Conservation (phyloP, 2,113 vertebrate genomes). For the Illadopsis cleaveri region DNA sequence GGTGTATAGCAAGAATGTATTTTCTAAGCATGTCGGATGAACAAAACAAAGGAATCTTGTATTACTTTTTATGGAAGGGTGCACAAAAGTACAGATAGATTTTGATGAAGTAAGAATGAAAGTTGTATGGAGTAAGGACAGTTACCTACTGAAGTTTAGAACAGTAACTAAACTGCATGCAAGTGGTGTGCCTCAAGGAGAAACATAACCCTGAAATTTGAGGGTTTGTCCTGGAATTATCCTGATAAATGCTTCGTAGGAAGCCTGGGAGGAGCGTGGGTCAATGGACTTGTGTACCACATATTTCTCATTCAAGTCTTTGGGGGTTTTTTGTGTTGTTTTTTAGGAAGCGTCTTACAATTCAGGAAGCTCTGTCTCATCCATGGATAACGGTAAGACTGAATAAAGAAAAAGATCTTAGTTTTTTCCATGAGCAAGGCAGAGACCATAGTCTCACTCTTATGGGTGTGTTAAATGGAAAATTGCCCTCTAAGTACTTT, state of each 20-base stretch:
- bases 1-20: not conserved
- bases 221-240: not conserved
- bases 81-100: not conserved
- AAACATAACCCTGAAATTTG: not conserved
- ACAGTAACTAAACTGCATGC: not conserved
- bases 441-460: not conserved
- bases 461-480: not conserved
- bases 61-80: not conserved
- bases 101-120: not conserved
- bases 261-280: not conserved
- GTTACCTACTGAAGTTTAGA: not conserved
- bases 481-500: not conserved
- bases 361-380: conserved; percentile 89
- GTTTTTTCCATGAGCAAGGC: not conserved
- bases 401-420: not conserved
- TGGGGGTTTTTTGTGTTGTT: not conserved
- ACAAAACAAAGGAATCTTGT: not conserved
- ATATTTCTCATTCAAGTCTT: not conserved
- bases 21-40: not conserved
- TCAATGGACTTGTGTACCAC: not conserved
- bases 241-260: not conserved
- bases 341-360: conserved; percentile 89
- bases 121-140: not conserved
- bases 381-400: conserved; percentile 93
- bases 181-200: not conserved